Evolutionary conservation across 2,888 invertebrate genomes (phyloP), one percentile per base, ranked within the genome.

Genomic region (Thera obeliscata): DNA sequence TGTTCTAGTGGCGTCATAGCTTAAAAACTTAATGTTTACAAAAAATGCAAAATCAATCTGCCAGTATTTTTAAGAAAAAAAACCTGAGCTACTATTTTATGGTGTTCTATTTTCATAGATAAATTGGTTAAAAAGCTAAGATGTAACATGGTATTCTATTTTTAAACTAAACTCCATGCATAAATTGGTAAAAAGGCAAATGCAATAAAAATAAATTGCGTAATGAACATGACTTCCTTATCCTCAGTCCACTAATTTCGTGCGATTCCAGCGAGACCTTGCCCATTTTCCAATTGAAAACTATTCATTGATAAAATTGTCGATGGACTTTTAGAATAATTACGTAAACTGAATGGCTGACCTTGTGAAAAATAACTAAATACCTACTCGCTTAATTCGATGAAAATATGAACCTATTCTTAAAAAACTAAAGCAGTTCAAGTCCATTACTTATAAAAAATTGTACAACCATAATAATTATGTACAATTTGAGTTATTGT

Each of bases 281-380:
- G 61, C 63, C 68, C 63, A 74, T 73, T 76, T 75, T 69, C 69
- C 72, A 76, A 76, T 76, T 74, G 66, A 76, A 71, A 74, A 76
- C 70, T 70, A 71, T 73, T 74, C 66, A 70, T 70, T 71, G 66
- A 69, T 64, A 65, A 66, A 74, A 72, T 74, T 66, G 67, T 54
- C n/a, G 52, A 56, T 63, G 48, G 49, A 33, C 62, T 69, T 65
- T 69, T 57, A 65, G 63, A n/a, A 56, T 55, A 46, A 4, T 41
- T 12, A 9, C 58, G 56, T 60, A 41, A 60, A 64, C 61, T 56
- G 35, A 56, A 67, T 56, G 22, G 33, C 9, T 9, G 61, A 61
- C 60, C 61, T 61, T 63, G 65, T 38, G 4, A 6, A 7, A 48
- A 54, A 46, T 48, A 59, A 2, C 9, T 12, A 52, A 48, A 4